Evolutionary conservation across 2,888 invertebrate genomes (phyloP).

Genomic region (Drosophila flavopinicola): DNA sequence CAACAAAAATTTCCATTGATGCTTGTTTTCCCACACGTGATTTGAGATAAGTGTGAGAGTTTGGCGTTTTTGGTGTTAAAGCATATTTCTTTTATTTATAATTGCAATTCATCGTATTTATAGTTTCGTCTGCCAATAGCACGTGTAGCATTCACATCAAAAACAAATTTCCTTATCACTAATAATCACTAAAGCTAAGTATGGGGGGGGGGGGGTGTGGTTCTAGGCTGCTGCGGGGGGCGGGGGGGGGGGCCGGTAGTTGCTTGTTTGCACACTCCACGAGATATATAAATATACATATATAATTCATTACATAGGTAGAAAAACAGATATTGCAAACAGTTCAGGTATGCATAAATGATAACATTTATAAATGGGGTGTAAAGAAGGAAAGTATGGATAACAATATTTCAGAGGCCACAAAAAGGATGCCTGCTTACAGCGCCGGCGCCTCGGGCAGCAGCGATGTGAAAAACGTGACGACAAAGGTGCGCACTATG

Average conservation of each 20-base stretch:
- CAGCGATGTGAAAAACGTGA: slow-evolving; percentile 96
- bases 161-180: slow-evolving; percentile 57
- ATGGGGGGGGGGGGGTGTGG: not conserved
- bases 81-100: slow-evolving; percentile 62
- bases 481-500: slow-evolving; percentile 94
- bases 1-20: slow-evolving; percentile 29
- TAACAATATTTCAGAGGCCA: slow-evolving; percentile 27
- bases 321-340: slow-evolving; percentile 60
- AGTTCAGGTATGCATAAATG: slow-evolving; percentile 49
- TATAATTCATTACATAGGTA: slow-evolving; percentile 51
- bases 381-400: slow-evolving; percentile 21
- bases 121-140: slow-evolving; percentile 43
- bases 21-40: slow-evolving; percentile 12
- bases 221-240: slow-evolving; percentile 7
- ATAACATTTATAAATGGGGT: slow-evolving; percentile 51
- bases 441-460: slow-evolving; percentile 93
- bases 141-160: slow-evolving; percentile 59
- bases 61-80: slow-evolving; percentile 64
- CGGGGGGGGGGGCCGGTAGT: not conserved
- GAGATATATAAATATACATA: slow-evolving; percentile 47
- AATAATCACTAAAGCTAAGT: slow-evolving; percentile 55
- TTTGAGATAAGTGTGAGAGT: slow-evolving; percentile 8
- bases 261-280: slow-evolving; percentile 6
- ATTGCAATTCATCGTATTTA: slow-evolving; percentile 61
- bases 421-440: slow-evolving; percentile 49